Percentiles rank a stretch among this genome's conserved stretches.
phyloP scores from a whole-genome alignment of 2,888 invertebrate species.

The Drosophila koepferae region DNA sequence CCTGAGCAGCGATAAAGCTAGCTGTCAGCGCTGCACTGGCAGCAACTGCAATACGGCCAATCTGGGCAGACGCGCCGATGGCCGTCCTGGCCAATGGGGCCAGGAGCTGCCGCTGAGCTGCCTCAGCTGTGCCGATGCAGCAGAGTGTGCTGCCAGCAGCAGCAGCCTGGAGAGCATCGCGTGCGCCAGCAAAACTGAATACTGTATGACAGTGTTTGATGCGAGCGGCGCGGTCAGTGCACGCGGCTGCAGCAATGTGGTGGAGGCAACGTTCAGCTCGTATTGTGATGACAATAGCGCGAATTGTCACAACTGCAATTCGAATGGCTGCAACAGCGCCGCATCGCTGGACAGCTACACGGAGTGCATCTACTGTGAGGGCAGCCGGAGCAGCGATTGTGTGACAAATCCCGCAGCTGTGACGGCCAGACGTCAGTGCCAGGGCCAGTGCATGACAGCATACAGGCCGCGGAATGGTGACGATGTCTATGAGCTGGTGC shows the following conservation, averaged over 20 bases:
- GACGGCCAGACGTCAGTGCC: slow-evolving; percentile 63
- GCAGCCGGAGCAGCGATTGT: slow-evolving; percentile 59
- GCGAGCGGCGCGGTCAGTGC: slow-evolving; percentile 49
- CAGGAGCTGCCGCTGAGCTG: slow-evolving; percentile 79
- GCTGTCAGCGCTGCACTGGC: slow-evolving; percentile 68
- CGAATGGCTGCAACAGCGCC: slow-evolving; percentile 79
- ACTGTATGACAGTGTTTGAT: slow-evolving; percentile 80
- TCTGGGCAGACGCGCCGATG: slow-evolving; percentile 69
- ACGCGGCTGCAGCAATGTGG: slow-evolving; percentile 76
- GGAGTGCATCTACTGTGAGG: slow-evolving; percentile 78
- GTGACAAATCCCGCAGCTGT: slow-evolving; percentile 49
- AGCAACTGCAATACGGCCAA: slow-evolving; percentile 73
- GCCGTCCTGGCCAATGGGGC: slow-evolving; percentile 78
- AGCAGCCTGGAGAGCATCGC: background rate
- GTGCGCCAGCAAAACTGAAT: slow-evolving; percentile 53
- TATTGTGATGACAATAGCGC: slow-evolving; percentile 71
- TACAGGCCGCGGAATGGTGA: slow-evolving; percentile 40
- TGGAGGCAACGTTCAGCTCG: slow-evolving; percentile 57
- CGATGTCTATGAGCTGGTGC: slow-evolving; percentile 53
- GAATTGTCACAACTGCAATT: slow-evolving; percentile 81
- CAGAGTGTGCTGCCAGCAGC: slow-evolving; percentile 44
- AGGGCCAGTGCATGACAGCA: slow-evolving; percentile 79
- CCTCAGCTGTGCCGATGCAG: slow-evolving; percentile 56
- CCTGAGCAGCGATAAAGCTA: slow-evolving; percentile 15
- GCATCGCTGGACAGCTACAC: slow-evolving; percentile 52